Base-by-base conservation (phyloP, 2,797 vertebrate species). In the Hydrocynus forskahlii region DNA sequence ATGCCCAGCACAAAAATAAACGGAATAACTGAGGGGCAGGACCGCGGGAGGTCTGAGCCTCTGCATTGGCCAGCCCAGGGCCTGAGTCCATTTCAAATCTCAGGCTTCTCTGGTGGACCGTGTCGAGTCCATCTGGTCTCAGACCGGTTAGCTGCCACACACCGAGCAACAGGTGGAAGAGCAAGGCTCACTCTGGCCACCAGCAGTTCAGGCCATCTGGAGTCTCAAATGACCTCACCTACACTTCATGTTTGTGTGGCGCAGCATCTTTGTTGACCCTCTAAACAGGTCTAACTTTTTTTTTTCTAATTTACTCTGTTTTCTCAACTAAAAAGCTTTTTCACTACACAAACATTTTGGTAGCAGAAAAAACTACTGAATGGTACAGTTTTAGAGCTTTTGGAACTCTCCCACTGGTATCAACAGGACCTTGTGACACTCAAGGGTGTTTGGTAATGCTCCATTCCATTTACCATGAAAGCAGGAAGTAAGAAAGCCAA, bases 81-180 rank as follows among this genome's bases (percentile, higher is more conserved):
- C 57, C 21, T 60, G 25, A 29, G 62, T 63, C 62, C 25, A 35
- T 35, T 63, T 63, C 40, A 52, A 29, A 29, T 52, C 68, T 70
- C 70, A 72, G 52, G 13, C 62, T 55, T 57, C 63, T 73, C 69
- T 8, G 29, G 57, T 78, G 81, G 77, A 75, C 76, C 57, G 21
- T 40, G 23, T 73, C 63, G 6, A 4, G 72, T 74, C 85, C 85
- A 80, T 82, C 85, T 82, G 82, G 69, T 64, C 54, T 62, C 70
- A 73, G 78, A 73, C 76, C 57, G 25, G 64, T 77, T 81, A 76
- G 76, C 40, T 12, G 29, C 62, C 4, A 71, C 72, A 76, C 78
- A 80, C 82, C 74, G 78, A 59, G 82, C 83, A 84, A 84, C 83
- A 81, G 79, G 83, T 75, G 59, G 73, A 77, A 78, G 64, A 69